phyloP scores from a whole-genome alignment of 2,797 vertebrate genomes.

The Helarctos malayanus region DNA sequence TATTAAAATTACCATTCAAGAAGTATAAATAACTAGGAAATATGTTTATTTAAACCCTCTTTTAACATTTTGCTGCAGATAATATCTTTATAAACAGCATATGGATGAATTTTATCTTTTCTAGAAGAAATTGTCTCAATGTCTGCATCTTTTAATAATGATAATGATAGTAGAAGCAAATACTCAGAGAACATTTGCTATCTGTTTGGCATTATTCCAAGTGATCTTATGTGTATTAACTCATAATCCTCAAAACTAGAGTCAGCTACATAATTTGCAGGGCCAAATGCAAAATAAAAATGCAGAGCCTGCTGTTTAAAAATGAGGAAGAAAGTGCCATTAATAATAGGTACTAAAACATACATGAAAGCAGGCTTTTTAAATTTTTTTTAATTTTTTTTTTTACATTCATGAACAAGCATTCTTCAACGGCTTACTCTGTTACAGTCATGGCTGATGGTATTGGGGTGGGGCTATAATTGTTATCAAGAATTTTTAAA shows the following conservation, averaged over 20 bases:
- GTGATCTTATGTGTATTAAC: slow-evolving; percentile 44
- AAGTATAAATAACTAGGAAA: neutral
- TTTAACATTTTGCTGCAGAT: neutral
- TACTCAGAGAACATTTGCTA: neutral
- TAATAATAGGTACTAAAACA: neutral
- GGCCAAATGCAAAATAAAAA: slow-evolving; percentile 44
- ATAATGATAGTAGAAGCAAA: slow-evolving; percentile 30
- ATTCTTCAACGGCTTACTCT: neutral
- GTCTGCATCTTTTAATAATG: neutral
- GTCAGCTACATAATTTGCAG: slow-evolving; percentile 32
- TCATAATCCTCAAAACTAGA: slow-evolving; percentile 35
- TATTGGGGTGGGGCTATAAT: neutral
- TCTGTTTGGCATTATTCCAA: neutral
- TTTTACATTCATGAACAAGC: neutral
- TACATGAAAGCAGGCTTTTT: neutral
- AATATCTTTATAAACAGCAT: neutral
- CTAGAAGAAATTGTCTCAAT: slow-evolving; percentile 18
- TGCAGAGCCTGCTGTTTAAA: neutral
- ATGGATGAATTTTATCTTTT: neutral
- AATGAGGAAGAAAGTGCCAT: neutral
- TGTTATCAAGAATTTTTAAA: neutral
- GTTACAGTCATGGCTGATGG: neutral
- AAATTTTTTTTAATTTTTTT: neutral
- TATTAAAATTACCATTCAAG: neutral
- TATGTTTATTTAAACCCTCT: neutral